These are phyloP conservation scores for Propithecus coquereli DNA, from an alignment of 2,113 vertebrate genomes.

Conservation along the genomic window DNA sequence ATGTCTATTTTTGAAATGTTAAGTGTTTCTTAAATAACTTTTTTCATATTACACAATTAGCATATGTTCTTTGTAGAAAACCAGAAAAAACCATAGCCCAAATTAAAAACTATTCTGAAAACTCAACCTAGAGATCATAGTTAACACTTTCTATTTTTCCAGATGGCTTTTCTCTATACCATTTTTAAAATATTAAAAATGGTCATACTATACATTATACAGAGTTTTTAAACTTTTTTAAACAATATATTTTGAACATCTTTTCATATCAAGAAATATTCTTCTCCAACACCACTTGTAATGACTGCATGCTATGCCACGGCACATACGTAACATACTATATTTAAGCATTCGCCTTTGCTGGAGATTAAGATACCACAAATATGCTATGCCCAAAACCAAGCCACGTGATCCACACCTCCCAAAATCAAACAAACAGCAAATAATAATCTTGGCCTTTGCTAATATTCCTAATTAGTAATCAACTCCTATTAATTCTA, in stretches of 20 bases:
- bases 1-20: slow-evolving; percentile 45
- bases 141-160: slow-evolving; percentile 29
- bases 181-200: slow-evolving; percentile 23
- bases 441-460: neutral
- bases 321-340: neutral
- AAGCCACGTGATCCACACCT: neutral
- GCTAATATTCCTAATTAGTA: neutral
- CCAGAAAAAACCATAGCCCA: neutral
- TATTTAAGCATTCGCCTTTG: neutral
- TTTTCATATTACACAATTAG: slow-evolving; percentile 60
- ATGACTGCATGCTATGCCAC: neutral
- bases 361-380: neutral
- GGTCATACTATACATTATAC: neutral
- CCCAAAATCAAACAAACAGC: neutral
- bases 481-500: neutral
- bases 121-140: slow-evolving; percentile 25
- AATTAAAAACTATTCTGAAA: slow-evolving; percentile 49
- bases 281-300: neutral
- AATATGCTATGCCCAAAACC: neutral
- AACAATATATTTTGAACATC: neutral
- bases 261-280: slow-evolving; percentile 5
- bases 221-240: neutral
- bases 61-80: slow-evolving; percentile 58
- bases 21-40: slow-evolving; percentile 57
- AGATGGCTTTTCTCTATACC: neutral